Base-by-base conservation (phyloP, 1,140 invertebrate species). In the Dufourea novaeangliae region DNA sequence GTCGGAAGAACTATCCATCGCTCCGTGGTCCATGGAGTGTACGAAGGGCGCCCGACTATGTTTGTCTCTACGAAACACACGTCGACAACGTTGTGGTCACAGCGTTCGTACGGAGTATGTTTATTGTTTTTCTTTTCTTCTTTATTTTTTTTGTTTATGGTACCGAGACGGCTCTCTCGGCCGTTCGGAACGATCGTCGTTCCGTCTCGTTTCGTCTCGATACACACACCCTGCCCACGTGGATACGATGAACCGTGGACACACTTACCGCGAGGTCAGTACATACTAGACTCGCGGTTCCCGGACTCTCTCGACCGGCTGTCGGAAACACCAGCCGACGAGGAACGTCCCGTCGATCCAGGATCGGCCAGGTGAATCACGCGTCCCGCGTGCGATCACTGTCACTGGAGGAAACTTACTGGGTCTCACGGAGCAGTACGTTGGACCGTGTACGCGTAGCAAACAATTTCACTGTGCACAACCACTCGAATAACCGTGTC, bases 1-100 rank as follows among this genome's bases (percentile, higher is more conserved):
- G 72, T 92, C 92, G 82, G 92, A 93, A 90, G 94, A 94, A 91
- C 95, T 95, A 93, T 95, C 95, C 94, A 95, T 95, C 82, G 88
- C 89, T 89, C 91, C 90, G 88, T 91, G 90, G 79, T 91, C 90
- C 90, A 91, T 91, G 76, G 82, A 61, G 57, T 80, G 78, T 86
- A 69, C 73, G n/a, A 69, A 84, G 71, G 39, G 27, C 85, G 77
- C 73, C 69, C 63, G 76, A 71, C 50, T 62, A 20, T 73, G n/a
- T n/a, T n/a, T 50, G 17, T 20, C 44, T 20, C 14, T 14, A 3
- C 4, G 14, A 14, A 44, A 14, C 22, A 37, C 25, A 12, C 7
- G 59, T 20, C 11, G 41, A 63, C 29, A 34, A 78, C 80, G 61
- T 57, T 25, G 14, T 39, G 32, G n/a, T n/a, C n/a, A n/a, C n/a